Evolutionary conservation across 1,140 invertebrate genomes (phyloP).

Genomic region (Phymastichus coffea): DNA sequence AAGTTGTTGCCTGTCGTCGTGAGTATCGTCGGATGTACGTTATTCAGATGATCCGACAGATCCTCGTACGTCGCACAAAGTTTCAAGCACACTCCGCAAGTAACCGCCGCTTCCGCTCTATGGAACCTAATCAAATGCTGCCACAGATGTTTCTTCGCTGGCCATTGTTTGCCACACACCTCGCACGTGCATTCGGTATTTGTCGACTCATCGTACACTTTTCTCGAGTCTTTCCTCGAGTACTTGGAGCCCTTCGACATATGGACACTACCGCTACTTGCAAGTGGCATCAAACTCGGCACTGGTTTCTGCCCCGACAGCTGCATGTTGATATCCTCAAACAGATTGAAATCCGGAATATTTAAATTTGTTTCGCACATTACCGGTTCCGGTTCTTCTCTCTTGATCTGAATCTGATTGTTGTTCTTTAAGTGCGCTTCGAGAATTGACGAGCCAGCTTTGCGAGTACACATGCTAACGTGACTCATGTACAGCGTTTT

Average conservation of each 20-base stretch:
- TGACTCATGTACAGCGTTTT: conserved; percentile 50
- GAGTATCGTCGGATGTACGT: conserved; percentile 55
- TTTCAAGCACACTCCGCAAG: conserved; percentile 64
- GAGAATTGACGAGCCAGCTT: conserved; percentile 40
- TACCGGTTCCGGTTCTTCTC: conserved; percentile 38
- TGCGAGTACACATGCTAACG: conserved; percentile 41
- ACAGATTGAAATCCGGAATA: conserved; percentile 54
- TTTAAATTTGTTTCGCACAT: conserved; percentile 48
- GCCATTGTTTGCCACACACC: conserved; percentile 64
- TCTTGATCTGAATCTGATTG: conserved; percentile 51
- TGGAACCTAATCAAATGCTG: conserved; percentile 65
- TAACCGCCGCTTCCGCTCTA: conserved; percentile 59
- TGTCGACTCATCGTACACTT: conserved; percentile 54
- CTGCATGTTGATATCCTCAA: conserved; percentile 54
- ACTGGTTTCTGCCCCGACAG: conserved; percentile 49
- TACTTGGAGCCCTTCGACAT: conserved; percentile 36
- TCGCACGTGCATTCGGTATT: conserved; percentile 59
- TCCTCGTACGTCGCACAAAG: conserved; percentile 57
- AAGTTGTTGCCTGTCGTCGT: conserved; percentile 62
- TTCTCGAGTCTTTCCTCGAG: conserved; percentile 52
- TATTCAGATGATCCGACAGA: conserved; percentile 58
- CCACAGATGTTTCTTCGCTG: conserved; percentile 64
- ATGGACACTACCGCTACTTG: not conserved
- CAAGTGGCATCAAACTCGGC: conserved; percentile 48
- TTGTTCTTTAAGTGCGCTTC: conserved; percentile 52